Conservation (phyloP, 2,888 invertebrate species). For the Scaptomyza flava region DNA sequence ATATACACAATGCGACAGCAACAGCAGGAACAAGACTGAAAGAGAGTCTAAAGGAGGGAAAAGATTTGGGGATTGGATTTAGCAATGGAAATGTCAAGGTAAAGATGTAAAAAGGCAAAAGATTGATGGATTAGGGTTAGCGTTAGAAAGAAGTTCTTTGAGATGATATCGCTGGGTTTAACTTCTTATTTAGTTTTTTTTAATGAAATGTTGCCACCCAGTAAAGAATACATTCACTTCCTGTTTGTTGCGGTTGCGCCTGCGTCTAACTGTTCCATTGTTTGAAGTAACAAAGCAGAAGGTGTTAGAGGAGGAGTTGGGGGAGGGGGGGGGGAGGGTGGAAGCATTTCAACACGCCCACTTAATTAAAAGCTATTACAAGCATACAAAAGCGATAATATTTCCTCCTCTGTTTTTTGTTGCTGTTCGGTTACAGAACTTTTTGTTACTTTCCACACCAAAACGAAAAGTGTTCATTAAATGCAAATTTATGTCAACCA, state of each 20-base stretch:
- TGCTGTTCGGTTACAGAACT: background rate
- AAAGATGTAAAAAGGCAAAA: slow-evolving; percentile 1
- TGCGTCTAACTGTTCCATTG: slow-evolving; percentile 50
- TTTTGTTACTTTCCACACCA: slow-evolving; percentile 30
- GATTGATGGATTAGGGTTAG: slow-evolving; percentile 4
- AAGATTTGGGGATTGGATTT: background rate
- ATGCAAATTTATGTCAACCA: slow-evolving; percentile 74
- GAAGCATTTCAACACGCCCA: slow-evolving; percentile 46
- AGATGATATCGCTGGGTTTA: slow-evolving; percentile 1
- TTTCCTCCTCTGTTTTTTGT: slow-evolving; percentile 44
- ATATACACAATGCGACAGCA: slow-evolving; percentile 2
- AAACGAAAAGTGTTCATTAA: slow-evolving; percentile 68
- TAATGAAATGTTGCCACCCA: slow-evolving; percentile 34
- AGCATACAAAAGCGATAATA: slow-evolving; percentile 67
- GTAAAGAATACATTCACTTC: slow-evolving; percentile 19
- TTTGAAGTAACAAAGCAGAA: slow-evolving; percentile 5
- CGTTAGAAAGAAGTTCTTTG: slow-evolving; percentile 1
- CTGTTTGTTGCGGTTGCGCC: slow-evolving; percentile 40
- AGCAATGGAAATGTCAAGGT: background rate
- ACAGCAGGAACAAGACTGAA: background rate
- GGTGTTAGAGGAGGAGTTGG: too few relatives aligned
- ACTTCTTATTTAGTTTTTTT: background rate
- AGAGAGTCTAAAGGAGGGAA: too few relatives aligned
- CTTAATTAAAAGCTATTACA: slow-evolving; percentile 75
- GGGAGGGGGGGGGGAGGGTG: background rate